These are phyloP conservation scores for Lanius ludovicianus DNA, from an alignment of 2,113 vertebrate genomes.

Conservation along the genomic window DNA sequence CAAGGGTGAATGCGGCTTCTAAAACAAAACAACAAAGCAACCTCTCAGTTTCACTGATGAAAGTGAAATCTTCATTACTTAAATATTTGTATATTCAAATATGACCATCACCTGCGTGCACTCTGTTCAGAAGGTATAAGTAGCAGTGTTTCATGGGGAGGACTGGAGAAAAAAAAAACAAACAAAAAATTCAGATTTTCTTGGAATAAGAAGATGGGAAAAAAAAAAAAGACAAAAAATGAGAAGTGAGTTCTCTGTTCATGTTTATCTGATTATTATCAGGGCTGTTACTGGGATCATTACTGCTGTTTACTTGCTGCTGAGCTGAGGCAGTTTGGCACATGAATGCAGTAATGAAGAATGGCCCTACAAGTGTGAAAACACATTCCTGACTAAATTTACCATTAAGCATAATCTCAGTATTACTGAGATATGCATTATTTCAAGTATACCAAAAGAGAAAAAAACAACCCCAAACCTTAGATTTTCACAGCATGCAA, in stretches of 20 bases:
- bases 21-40: neutral
- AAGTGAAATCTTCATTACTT: neutral
- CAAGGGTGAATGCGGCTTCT: neutral
- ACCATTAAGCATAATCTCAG: neutral
- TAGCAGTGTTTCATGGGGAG: neutral
- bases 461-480: neutral
- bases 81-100: neutral
- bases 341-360: neutral
- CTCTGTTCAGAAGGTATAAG: neutral
- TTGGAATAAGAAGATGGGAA: neutral
- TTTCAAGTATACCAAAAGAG: neutral
- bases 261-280: neutral
- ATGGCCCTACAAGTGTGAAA: neutral
- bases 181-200: neutral
- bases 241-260: neutral
- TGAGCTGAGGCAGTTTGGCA: neutral
- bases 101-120: neutral
- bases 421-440: neutral
- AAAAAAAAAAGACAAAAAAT: neutral
- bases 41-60: neutral
- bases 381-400: neutral
- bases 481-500: neutral
- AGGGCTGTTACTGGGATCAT: neutral
- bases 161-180: accelerated
- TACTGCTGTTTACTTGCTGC: neutral